A percentile compares a stretch with the other conserved stretches of the same genome.
These are phyloP conservation scores for Poecilia latipinna DNA, from an alignment of 2,113 vertebrate species.

Conservation along the genomic window DNA sequence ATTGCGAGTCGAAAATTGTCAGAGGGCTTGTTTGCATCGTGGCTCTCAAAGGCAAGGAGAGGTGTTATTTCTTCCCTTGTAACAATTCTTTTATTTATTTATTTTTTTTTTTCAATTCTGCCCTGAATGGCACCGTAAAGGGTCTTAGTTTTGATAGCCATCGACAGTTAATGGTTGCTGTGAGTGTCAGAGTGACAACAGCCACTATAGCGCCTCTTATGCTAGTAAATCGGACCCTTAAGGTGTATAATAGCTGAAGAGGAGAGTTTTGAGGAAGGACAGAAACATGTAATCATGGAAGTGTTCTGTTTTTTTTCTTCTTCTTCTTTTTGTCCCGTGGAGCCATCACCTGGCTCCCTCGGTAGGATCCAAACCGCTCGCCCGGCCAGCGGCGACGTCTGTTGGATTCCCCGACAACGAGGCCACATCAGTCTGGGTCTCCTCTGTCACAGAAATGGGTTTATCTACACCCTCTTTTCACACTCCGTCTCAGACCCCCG, in stretches of 20 bases:
- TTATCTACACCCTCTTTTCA: constrained; percentile 74
- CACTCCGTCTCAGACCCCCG: constrained; percentile 42
- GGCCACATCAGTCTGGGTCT: constrained; percentile 52
- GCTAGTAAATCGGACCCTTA: constrained; percentile 55
- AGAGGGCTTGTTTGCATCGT: constrained; percentile 69
- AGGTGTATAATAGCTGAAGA: constrained; percentile 59
- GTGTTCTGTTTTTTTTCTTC: constrained; percentile 1
- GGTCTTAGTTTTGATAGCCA: constrained; percentile 64
- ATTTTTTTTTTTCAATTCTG: constrained; percentile 29
- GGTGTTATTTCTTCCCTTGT: constrained; percentile 62
- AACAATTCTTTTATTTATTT: constrained; percentile 17
- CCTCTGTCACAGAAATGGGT: constrained; percentile 70
- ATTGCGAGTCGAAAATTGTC: constrained; percentile 67
- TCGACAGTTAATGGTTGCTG: constrained; percentile 69
- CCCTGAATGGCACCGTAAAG: constrained; percentile 56
- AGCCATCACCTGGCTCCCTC: constrained; percentile 63
- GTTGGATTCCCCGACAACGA: constrained; percentile 42
- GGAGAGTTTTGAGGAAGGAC: constrained; percentile 46
- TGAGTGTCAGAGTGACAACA: constrained; percentile 36
- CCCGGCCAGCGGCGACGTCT: constrained; percentile 45
- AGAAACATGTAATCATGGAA: constrained; percentile 71
- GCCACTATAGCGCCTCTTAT: constrained; percentile 40
- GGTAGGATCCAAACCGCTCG: constrained; percentile 50
- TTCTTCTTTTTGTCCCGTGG: constrained; percentile 17
- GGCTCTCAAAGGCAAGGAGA: constrained; percentile 72